Conservation (phyloP, 2,113 vertebrate genomes). For the Garra rufa region DNA sequence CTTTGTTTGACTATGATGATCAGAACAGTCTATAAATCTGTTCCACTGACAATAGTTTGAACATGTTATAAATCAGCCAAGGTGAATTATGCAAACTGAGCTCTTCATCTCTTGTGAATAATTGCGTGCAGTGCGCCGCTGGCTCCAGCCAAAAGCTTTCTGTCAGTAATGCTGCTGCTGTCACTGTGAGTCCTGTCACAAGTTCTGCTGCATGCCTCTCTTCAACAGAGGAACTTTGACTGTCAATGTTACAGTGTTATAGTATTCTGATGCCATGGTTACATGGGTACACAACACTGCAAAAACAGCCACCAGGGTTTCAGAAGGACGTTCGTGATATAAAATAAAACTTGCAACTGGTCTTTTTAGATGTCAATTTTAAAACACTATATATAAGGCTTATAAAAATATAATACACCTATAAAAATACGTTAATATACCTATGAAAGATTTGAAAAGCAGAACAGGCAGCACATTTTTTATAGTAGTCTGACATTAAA, state of each 20-base stretch:
- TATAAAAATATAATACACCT: background rate
- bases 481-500: background rate
- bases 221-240: slow-evolving; percentile 36
- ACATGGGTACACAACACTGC: slow-evolving; percentile 31
- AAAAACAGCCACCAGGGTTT: slow-evolving; percentile 44
- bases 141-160: slow-evolving; percentile 39
- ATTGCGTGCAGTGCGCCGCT: slow-evolving; percentile 5
- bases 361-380: background rate
- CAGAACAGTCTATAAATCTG: slow-evolving; percentile 27
- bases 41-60: background rate
- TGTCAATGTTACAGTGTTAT: slow-evolving; percentile 62
- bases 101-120: slow-evolving; percentile 7
- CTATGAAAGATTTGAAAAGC: background rate
- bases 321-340: background rate
- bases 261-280: slow-evolving; percentile 56
- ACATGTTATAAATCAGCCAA: slow-evolving; percentile 41
- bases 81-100: slow-evolving; percentile 26
- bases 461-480: background rate
- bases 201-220: slow-evolving; percentile 45
- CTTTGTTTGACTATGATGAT: slow-evolving; percentile 27
- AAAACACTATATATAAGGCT: background rate
- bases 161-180: slow-evolving; percentile 44
- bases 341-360: background rate
- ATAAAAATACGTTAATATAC: background rate
- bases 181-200: slow-evolving; percentile 42